phyloP scores from a whole-genome alignment of 2,797 vertebrate genomes.

The Acropternis orthonyx region DNA sequence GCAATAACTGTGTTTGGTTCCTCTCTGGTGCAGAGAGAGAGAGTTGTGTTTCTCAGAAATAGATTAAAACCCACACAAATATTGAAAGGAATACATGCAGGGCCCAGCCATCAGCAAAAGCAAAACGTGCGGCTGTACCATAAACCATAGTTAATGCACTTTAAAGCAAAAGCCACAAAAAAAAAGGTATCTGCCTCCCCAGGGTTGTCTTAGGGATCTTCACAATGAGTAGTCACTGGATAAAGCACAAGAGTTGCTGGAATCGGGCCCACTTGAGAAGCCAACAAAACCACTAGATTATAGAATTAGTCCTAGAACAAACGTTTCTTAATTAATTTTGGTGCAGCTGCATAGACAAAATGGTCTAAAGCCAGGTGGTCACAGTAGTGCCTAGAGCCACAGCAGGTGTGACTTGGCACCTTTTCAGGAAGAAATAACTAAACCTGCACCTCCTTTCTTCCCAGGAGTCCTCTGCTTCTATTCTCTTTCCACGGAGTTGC shows the following conservation, averaged over 20 bases:
- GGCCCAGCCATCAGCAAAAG: background rate
- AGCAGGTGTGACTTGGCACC: background rate
- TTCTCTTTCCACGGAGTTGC: background rate
- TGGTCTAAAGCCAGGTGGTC: background rate
- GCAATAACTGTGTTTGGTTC: background rate
- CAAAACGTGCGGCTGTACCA: background rate
- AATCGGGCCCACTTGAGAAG: background rate
- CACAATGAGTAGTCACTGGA: background rate
- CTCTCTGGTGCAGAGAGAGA: background rate
- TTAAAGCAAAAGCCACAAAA: background rate
- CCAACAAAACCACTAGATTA: background rate
- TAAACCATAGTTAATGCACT: accelerated
- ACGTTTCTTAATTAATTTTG: background rate
- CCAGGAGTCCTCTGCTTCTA: background rate
- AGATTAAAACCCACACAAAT: background rate
- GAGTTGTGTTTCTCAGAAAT: background rate
- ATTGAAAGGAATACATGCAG: background rate
- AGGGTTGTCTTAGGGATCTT: background rate
- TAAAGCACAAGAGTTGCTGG: background rate
- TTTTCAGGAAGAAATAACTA: background rate
- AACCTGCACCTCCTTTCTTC: background rate
- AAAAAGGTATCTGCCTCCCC: background rate
- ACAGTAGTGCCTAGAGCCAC: background rate
- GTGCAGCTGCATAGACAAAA: constrained; percentile 25
- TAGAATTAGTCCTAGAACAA: background rate